Evolutionary conservation across 37 sponge, comb jelly and placozoan species (phyloP).

Genomic region (Amphimedon queenslandica): DNA sequence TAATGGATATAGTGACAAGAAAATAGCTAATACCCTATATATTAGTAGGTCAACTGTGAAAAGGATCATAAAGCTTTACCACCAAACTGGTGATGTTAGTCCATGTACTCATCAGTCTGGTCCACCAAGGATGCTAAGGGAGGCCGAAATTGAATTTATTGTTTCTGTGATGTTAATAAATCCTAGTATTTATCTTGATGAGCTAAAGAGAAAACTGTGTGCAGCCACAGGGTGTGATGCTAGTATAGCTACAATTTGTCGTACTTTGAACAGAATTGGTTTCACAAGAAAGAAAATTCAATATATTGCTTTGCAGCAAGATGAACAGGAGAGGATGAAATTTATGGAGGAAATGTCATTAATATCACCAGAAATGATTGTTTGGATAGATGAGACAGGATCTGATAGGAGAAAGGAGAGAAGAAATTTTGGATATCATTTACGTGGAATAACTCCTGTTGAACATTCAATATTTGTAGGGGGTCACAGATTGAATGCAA

Average conservation of each 20-base stretch:
- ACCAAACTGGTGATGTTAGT: constrained; percentile 11
- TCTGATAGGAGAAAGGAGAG: constrained; percentile 7
- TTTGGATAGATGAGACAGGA: constrained; percentile 46
- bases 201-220: background rate
- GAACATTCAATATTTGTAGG: background rate
- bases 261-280: constrained; percentile 8
- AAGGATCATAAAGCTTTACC: background rate
- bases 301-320: constrained; percentile 6
- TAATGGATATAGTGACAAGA: background rate
- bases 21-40: constrained; percentile 15
- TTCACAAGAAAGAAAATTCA: constrained; percentile 21
- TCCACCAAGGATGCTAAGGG: background rate
- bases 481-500: constrained; percentile 18
- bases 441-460: constrained; percentile 23
- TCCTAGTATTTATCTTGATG: constrained; percentile 28
- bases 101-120: background rate
- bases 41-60: constrained; percentile 11
- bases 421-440: constrained; percentile 25
- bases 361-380: constrained; percentile 9
- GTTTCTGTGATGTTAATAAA: background rate
- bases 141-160: constrained; percentile 7
- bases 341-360: constrained; percentile 34
- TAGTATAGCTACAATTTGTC: constrained; percentile 14
- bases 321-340: background rate
- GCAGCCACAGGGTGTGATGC: background rate